Conservation (phyloP, 2,113 vertebrate genomes). For the Melanostigma gelatinosum region DNA sequence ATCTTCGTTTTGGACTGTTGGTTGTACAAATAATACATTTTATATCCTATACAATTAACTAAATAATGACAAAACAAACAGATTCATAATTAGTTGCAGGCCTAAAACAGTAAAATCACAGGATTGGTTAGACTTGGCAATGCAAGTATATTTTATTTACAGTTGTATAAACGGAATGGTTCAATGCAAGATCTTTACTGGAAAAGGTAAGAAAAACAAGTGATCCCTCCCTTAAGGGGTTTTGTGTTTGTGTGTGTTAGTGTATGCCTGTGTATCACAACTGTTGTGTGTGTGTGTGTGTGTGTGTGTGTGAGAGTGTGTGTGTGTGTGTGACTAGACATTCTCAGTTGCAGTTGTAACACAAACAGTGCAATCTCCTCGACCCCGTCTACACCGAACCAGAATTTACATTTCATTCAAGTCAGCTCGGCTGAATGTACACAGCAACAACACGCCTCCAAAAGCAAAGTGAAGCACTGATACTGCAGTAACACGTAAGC, state of each 20-base stretch:
- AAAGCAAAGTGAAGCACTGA: constrained; percentile 53
- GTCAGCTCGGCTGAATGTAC: constrained; percentile 43
- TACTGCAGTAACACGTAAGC: constrained; percentile 53
- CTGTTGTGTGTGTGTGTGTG: constrained; percentile 10
- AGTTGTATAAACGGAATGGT: constrained; percentile 75
- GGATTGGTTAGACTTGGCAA: constrained; percentile 64
- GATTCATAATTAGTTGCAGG: background rate
- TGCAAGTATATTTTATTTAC: constrained; percentile 80
- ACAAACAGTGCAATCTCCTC: constrained; percentile 53
- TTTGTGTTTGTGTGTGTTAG: constrained; percentile 4
- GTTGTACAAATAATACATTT: background rate
- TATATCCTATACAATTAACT: background rate
- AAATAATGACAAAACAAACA: background rate
- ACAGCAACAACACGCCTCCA: constrained; percentile 55
- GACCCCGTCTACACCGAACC: constrained; percentile 28
- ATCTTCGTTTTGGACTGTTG: background rate
- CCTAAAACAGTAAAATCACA: constrained; percentile 29
- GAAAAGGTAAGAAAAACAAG: constrained; percentile 72
- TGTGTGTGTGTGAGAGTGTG: constrained; percentile 18
- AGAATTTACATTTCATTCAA: constrained; percentile 65
- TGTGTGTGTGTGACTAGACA: constrained; percentile 52
- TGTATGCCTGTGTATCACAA: constrained; percentile 20
- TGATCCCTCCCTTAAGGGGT: constrained; percentile 30
- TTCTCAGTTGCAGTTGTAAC: constrained; percentile 62
- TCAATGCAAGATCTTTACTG: constrained; percentile 62